Evolutionary conservation across 2,888 invertebrate genomes (phyloP), one percentile per base, ranked within the genome.

Genomic region (Nemapogon koenigi): DNA sequence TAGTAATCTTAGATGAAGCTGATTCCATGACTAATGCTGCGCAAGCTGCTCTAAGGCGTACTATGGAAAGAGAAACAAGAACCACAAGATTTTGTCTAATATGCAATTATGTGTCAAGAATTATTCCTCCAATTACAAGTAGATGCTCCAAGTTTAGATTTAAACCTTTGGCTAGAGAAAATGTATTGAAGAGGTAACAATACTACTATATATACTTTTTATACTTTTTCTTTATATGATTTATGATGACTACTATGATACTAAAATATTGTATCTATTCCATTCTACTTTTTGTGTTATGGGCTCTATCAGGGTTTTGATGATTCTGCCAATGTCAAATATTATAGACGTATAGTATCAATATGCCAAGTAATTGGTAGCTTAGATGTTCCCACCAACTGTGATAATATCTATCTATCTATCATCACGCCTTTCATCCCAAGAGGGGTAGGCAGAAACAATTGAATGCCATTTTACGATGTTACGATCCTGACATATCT

Each of bases 11-110:
- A 14, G 99, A 99, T 62, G 99, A 99, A 76, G 98, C 99, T 0
- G 99, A 99, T 62, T 97, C 97, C 1, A 99, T 99, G 99, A 99
- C 99, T 0, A 84, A 84, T 47, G 91, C 95, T 3, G 99, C 99
- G 0, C 99, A 99, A 44, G 90, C 98, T 7, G 98, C 98, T 0
- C 73, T 99, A 14, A 85, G 99, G 43, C 85, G 99, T 43, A 99
- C 97, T 1, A 99, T 99, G 93, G 99, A 99, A 62, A 90, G 91
- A 52, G 91, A 99, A 65, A 91, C 95, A 0, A 88, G 90, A 48
- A 92, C 93, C 2, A 99, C 98, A 0, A 81, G 98, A 31, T 99
- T 99, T 70, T 99, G 99, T 65, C 83, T 99, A 16, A 92, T 99
- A 49, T 99, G 99, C 71, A 99, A 99, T 67, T 99, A 99, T 63